Percentiles rank a stretch among this genome's conserved stretches.
Conservation (phyloP, 2,113 vertebrate species). For the Oriolus oriolus region DNA sequence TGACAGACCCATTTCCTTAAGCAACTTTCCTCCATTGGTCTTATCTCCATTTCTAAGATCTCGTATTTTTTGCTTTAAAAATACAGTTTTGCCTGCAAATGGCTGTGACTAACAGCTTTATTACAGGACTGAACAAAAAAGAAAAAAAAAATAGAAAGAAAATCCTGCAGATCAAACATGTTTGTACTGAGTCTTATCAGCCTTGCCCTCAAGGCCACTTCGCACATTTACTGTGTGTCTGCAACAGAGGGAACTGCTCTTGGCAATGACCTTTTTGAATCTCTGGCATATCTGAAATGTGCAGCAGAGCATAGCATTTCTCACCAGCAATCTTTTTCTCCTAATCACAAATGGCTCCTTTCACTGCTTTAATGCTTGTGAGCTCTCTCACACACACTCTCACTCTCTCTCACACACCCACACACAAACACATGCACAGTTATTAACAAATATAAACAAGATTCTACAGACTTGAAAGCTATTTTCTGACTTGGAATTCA, state of each 20-base stretch:
- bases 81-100: neutral
- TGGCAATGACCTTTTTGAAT: slow-evolving; percentile 10
- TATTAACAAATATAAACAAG: neutral
- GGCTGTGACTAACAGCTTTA: neutral
- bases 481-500: neutral
- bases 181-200: neutral
- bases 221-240: neutral
- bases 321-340: neutral
- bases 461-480: neutral
- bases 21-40: neutral
- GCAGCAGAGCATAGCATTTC: neutral
- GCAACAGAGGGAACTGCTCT: neutral
- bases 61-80: neutral
- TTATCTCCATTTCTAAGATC: neutral
- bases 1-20: neutral
- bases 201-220: neutral
- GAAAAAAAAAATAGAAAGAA: neutral
- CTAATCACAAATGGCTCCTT: neutral
- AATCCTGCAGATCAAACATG: neutral
- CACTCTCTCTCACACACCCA: neutral
- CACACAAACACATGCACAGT: neutral
- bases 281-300: neutral
- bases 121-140: neutral
- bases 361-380: neutral
- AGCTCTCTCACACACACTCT: neutral